A percentile compares a stretch with the other conserved stretches of the same genome.
Conservation (phyloP, 2,113 vertebrate species). For the Cheilinus undulatus region DNA sequence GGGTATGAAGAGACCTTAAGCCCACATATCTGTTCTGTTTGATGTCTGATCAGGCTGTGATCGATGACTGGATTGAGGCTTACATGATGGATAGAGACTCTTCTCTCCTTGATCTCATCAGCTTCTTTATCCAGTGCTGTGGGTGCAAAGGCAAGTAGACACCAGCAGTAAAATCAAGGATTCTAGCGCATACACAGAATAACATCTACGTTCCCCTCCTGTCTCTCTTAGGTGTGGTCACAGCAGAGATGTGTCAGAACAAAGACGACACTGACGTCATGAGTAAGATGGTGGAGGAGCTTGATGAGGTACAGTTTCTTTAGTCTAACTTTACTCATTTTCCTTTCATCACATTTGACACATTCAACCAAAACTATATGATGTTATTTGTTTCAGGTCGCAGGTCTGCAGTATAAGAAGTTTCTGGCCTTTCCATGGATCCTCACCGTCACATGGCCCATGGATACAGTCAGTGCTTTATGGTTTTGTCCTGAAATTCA, state of each 20-base stretch:
- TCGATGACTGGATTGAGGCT: slow-evolving; percentile 91
- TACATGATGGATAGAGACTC: slow-evolving; percentile 88
- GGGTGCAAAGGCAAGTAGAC: slow-evolving; percentile 89
- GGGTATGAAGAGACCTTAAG: neutral
- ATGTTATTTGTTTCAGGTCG: slow-evolving; percentile 76
- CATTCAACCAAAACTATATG: neutral
- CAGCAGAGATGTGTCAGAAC: slow-evolving; percentile 92
- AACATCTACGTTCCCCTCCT: neutral
- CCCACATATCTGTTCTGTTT: slow-evolving; percentile 10
- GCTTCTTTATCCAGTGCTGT: slow-evolving; percentile 94
- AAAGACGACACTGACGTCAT: slow-evolving; percentile 84
- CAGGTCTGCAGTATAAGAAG: slow-evolving; percentile 92
- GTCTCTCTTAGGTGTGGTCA: slow-evolving; percentile 87
- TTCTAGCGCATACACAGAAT: neutral
- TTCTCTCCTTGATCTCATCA: slow-evolving; percentile 92
- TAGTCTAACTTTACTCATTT: neutral
- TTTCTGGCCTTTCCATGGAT: slow-evolving; percentile 95
- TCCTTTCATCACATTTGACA: neutral
- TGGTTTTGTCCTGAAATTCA: neutral
- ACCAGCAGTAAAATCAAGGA: slow-evolving; percentile 41
- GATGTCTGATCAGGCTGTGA: slow-evolving; percentile 84
- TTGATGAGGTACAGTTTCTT: slow-evolving; percentile 86
- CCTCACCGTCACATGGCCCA: slow-evolving; percentile 93
- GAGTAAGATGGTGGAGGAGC: slow-evolving; percentile 90
- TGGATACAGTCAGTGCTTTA: slow-evolving; percentile 84